A percentile compares a stretch with the other conserved stretches of the same genome.
phyloP scores from a whole-genome alignment of 2,797 vertebrate genomes.

The Enteromius viviparus region DNA sequence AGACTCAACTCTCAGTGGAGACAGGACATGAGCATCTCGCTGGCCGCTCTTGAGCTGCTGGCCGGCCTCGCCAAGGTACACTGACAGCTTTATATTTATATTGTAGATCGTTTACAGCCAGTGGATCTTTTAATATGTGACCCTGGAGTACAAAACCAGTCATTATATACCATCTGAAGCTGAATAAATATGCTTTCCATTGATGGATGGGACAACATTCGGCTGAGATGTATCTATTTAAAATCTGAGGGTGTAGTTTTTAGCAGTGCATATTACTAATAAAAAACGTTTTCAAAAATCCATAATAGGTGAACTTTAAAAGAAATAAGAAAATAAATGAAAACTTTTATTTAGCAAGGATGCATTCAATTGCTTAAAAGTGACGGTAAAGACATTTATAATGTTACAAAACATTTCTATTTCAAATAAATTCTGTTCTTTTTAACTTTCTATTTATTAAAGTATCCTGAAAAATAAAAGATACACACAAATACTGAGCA shows the following conservation, averaged over 20 bases:
- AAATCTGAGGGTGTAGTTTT: too few species aligned
- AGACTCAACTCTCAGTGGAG: constrained; percentile 90
- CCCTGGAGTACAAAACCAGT: too few species aligned
- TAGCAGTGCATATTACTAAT: too few species aligned
- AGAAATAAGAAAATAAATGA: not conserved
- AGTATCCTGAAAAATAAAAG: too few species aligned
- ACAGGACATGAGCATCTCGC: constrained; percentile 90
- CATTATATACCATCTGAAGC: too few species aligned
- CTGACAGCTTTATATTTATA: not conserved
- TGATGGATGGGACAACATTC: too few species aligned
- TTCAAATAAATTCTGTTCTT: not conserved
- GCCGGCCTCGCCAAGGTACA: constrained; percentile 88
- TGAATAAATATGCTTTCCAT: too few species aligned
- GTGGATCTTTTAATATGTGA: not conserved
- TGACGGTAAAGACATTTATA: not conserved
- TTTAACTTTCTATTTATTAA: not conserved
- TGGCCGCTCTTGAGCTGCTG: constrained; percentile 89
- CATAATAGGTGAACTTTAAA: not conserved
- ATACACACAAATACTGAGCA: not conserved
- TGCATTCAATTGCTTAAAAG: not conserved
- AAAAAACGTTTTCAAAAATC: too few species aligned
- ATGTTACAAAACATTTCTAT: not conserved
- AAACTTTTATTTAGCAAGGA: not conserved
- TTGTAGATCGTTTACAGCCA: not conserved
- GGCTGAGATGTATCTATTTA: too few species aligned